These are phyloP conservation scores for Copsychus sechellarum DNA, from an alignment of 2,113 vertebrate species.

Conservation along the genomic window DNA sequence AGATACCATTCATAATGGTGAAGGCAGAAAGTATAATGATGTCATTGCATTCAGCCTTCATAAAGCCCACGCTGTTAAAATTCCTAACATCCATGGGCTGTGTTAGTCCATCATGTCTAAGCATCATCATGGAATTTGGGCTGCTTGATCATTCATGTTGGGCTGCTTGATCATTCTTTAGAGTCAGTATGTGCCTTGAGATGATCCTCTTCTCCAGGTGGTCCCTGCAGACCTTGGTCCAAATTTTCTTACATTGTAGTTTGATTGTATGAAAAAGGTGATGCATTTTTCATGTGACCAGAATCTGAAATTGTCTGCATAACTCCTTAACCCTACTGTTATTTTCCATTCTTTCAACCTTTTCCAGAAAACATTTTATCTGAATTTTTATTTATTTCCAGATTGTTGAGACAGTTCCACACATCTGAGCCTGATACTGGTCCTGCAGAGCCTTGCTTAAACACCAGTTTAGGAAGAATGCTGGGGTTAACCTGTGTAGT, in stretches of 20 bases:
- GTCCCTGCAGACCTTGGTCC: background rate
- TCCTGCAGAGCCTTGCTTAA: background rate
- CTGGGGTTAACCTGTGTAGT: background rate
- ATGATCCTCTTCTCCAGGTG: background rate
- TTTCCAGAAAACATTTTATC: background rate
- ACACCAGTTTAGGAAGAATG: background rate
- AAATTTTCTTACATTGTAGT: background rate
- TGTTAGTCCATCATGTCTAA: background rate
- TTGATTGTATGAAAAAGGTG: background rate
- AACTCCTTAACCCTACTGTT: background rate
- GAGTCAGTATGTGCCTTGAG: background rate
- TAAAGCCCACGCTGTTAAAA: background rate
- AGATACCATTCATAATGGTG: fast-evolving
- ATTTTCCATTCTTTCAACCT: background rate
- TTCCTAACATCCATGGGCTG: background rate
- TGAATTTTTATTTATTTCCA: background rate
- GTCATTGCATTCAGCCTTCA: background rate
- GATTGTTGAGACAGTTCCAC: background rate
- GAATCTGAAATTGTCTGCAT: background rate
- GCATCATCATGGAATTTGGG: background rate
- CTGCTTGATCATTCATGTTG: background rate
- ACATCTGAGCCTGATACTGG: background rate
- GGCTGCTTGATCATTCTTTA: background rate
- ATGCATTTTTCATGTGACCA: background rate
- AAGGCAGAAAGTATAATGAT: background rate